phyloP scores from a whole-genome alignment of 2,113 vertebrate genomes.

The Lynx canadensis region DNA sequence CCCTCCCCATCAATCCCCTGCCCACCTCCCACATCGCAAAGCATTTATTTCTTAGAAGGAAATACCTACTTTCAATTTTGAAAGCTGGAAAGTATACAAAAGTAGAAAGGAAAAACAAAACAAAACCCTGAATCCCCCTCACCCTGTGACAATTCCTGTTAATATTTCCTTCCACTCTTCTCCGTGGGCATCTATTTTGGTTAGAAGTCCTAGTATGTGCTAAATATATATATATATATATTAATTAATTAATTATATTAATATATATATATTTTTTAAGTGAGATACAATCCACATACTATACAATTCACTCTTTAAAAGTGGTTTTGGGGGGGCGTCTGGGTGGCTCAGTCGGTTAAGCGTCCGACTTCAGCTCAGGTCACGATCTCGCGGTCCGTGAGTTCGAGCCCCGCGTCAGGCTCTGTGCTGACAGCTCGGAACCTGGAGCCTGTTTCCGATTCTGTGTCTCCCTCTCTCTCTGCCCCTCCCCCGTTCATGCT shows the following conservation, averaged over 20 bases:
- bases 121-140: neutral
- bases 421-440: no score
- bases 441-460: no score
- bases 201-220: neutral
- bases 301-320: neutral
- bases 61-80: constrained; percentile 8
- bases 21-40: neutral
- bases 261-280: neutral
- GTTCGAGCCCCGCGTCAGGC: no score
- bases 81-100: neutral
- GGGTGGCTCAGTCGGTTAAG: no score
- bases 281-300: neutral
- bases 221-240: neutral
- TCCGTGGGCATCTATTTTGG: neutral
- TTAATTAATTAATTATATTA: no score
- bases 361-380: no score
- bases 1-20: neutral
- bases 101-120: neutral
- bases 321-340: neutral
- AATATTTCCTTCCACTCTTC: neutral
- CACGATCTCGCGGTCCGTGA: no score
- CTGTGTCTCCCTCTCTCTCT: no score
- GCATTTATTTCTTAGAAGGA: neutral
- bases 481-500: no score
- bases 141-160: neutral